These are phyloP conservation scores for Chionis minor DNA, from an alignment of 2,113 vertebrate genomes.

Conservation along the genomic window DNA sequence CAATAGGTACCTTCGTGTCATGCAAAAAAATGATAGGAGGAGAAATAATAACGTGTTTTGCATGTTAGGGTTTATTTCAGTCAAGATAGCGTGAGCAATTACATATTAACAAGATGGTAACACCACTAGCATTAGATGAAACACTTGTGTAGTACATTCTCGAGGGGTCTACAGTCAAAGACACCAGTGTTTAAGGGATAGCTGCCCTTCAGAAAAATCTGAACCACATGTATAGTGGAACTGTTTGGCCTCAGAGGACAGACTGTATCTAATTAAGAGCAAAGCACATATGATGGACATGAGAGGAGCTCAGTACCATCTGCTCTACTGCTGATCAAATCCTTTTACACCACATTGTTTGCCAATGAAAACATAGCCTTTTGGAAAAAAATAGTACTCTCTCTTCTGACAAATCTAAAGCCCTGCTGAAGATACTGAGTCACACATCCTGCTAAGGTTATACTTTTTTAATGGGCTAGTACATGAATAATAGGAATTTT, in stretches of 20 bases:
- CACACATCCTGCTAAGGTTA: background rate
- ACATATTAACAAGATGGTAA: background rate
- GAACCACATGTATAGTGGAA: background rate
- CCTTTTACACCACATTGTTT: background rate
- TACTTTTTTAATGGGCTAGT: background rate
- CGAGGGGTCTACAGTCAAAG: background rate
- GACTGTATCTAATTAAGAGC: slow-evolving; percentile 25
- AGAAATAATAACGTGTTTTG: background rate
- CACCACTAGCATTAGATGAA: background rate
- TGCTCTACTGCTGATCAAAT: slow-evolving; percentile 27
- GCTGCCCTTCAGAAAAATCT: background rate
- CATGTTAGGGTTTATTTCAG: background rate
- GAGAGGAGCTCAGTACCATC: background rate
- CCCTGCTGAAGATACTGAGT: background rate
- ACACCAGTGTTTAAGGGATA: background rate
- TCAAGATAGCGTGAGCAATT: background rate
- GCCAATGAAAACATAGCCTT: background rate
- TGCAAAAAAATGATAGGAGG: background rate
- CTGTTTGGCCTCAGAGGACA: slow-evolving; percentile 3
- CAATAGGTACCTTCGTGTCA: background rate
- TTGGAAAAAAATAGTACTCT: background rate
- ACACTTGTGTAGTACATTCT: background rate
- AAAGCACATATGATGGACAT: slow-evolving; percentile 17
- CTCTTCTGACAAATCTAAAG: background rate
- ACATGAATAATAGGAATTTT: background rate